Conservation (phyloP, 92 coral and sea anemone genomes). For the Nematostella vectensis region DNA sequence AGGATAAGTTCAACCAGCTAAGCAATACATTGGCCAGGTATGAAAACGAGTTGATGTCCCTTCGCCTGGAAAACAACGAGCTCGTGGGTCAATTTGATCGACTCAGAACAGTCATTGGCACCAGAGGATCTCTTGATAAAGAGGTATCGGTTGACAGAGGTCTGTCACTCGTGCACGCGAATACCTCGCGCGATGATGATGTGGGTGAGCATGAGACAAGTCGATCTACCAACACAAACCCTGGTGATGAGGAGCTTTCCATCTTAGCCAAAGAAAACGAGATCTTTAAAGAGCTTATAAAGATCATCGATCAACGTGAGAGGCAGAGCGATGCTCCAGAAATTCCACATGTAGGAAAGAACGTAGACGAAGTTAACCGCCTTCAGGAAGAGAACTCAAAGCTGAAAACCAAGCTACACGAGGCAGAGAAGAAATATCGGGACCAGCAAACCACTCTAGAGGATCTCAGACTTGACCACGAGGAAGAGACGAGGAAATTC, state of each 20-base stretch:
- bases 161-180: background rate
- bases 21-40: slow-evolving; percentile 34
- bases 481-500: slow-evolving; percentile 31
- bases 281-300: slow-evolving; percentile 54
- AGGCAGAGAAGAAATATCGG: slow-evolving; percentile 42
- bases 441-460: slow-evolving; percentile 52
- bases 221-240: background rate
- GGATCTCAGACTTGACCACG: slow-evolving; percentile 38
- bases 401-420: slow-evolving; percentile 53
- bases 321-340: slow-evolving; percentile 12
- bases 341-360: slow-evolving; percentile 7
- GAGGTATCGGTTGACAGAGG: background rate
- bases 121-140: slow-evolving; percentile 15
- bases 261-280: slow-evolving; percentile 62
- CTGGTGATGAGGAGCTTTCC: slow-evolving; percentile 40
- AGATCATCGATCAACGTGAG: slow-evolving; percentile 46
- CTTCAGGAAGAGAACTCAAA: slow-evolving; percentile 46
- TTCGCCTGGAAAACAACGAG: slow-evolving; percentile 50
- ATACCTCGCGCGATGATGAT: background rate
- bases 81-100: slow-evolving; percentile 51
- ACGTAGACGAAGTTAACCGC: slow-evolving; percentile 31
- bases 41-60: slow-evolving; percentile 45
- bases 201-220: background rate
- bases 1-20: slow-evolving; percentile 39
- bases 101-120: slow-evolving; percentile 41